These are phyloP conservation scores for Jacana jacana DNA, from an alignment of 2,113 vertebrate species.

Conservation along the genomic window DNA sequence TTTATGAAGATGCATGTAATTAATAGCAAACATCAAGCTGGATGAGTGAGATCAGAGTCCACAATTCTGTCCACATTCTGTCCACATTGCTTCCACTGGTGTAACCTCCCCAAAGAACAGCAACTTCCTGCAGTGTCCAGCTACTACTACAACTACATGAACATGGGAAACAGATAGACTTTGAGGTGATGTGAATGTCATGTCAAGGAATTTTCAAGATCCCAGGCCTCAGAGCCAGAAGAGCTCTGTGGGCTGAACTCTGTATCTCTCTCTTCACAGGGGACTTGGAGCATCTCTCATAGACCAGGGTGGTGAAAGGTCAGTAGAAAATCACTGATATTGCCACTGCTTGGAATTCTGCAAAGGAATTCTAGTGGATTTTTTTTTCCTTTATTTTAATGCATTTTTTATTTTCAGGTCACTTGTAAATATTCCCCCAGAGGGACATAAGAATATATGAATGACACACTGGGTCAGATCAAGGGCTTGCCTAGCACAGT, in stretches of 20 bases:
- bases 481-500: neutral
- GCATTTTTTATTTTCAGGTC: neutral
- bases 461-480: neutral
- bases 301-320: neutral
- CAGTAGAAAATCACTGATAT: neutral
- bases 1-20: neutral
- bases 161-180: neutral
- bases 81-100: neutral
- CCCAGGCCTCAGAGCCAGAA: neutral
- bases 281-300: neutral
- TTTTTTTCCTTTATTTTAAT: neutral
- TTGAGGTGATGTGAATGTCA: neutral
- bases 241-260: neutral
- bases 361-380: neutral
- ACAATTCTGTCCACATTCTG: neutral
- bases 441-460: neutral
- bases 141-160: neutral
- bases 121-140: neutral
- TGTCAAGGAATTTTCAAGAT: neutral
- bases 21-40: neutral
- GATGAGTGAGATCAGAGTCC: neutral
- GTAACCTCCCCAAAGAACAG: neutral
- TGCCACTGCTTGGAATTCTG: neutral
- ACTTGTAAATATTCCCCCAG: neutral
- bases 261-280: fast-evolving